These are phyloP conservation scores for Colletes latitarsis DNA, from an alignment of 1,140 invertebrate genomes.

Conservation along the genomic window DNA sequence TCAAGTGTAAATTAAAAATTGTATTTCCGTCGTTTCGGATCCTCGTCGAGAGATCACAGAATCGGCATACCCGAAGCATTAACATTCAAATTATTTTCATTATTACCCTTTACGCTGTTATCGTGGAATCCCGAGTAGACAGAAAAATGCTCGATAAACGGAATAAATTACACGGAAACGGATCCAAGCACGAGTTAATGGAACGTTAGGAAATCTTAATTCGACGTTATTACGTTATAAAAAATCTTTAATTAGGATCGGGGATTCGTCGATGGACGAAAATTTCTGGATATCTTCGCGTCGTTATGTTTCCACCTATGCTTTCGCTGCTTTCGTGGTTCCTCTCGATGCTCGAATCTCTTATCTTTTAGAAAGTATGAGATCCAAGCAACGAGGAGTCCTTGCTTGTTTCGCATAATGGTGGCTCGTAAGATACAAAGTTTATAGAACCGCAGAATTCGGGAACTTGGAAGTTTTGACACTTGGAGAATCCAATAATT, in stretches of 20 bases:
- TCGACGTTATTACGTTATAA: neutral
- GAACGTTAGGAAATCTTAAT: neutral
- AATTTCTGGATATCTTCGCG: neutral
- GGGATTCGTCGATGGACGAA: neutral
- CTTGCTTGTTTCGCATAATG: neutral
- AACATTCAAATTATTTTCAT: neutral
- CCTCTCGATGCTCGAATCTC: neutral
- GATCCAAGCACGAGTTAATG: neutral
- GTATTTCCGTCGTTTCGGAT: neutral
- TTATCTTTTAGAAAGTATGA: neutral
- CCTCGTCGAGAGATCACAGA: too few species aligned
- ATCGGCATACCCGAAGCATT: neutral
- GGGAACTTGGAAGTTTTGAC: constrained; percentile 16
- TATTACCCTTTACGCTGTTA: neutral
- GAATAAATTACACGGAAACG: neutral
- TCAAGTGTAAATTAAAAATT: neutral
- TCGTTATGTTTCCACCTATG: neutral
- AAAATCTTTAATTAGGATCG: neutral
- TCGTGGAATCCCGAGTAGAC: neutral
- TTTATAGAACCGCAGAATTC: constrained; percentile 17
- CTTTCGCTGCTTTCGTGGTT: neutral
- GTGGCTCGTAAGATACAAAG: constrained; percentile 25
- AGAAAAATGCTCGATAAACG: neutral
- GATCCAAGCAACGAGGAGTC: neutral
- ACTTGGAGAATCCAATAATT: constrained; percentile 30